Evolutionary conservation across 2,797 vertebrate genomes (phyloP), one percentile per base, ranked within the genome.

Genomic region (Chaunax sp.): DNA sequence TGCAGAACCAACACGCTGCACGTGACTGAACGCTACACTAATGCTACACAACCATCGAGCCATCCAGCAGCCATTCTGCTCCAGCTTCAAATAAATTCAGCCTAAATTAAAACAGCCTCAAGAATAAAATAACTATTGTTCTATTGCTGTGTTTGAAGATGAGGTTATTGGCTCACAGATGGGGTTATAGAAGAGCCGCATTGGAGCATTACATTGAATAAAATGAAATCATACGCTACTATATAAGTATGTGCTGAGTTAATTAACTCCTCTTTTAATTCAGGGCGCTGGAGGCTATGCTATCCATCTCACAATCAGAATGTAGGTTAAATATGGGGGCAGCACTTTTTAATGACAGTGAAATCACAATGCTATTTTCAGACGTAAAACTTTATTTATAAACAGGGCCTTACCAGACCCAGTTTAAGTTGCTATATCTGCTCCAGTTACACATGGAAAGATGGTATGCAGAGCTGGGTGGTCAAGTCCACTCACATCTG

Each of bases 321-420:
- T 92, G 88, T 90, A 92, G 93, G 92, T 90, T 94, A 89, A 92
- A 91, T 78, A 69, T 49, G 79, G 82, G 82, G 82, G 51, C 50
- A 72, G 77, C 68, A 59, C 77, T 35, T 11, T 75, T 87, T 83
- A 87, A 72, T 87, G 84, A 87, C 82, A 80, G 82, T 85, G 86
- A 85, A 92, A 87, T 87, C 89, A 84, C 59, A 70, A 75, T 26
- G 45, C 90, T 94, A 93, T 93, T 93, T 92, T 90, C 82, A 91
- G 90, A 84, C 49, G 53, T 68, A 51, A 87, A 89, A 87, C 78
- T 83, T 86, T 92, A 91, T 93, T 90, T 85, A 85, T 89, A 92
- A 89, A 83, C 71, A 4, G 56, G 59, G 60, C 30, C 66, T 72
- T 43, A 69, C 77, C 72, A 82, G 81, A 84, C 87, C 87, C 84